These are phyloP conservation scores for Chanos chanos DNA, from an alignment of 2,797 vertebrate genomes.

Conservation along the genomic window DNA sequence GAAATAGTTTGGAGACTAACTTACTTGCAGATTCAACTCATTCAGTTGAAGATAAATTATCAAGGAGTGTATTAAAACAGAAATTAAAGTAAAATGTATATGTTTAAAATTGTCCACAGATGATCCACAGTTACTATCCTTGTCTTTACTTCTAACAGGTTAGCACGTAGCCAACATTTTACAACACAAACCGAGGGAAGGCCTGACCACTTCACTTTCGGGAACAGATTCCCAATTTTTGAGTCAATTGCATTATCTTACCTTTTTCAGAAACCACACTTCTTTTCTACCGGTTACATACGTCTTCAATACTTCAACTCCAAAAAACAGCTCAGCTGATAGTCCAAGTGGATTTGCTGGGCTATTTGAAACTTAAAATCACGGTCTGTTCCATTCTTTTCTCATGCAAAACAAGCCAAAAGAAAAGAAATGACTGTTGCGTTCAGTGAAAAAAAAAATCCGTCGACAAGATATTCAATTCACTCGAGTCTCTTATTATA, in stretches of 20 bases:
- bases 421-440: constrained; percentile 3
- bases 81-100: too few species aligned
- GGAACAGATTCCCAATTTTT: constrained; percentile 25
- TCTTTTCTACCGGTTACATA: constrained; percentile 60
- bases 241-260: constrained; percentile 47
- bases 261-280: constrained; percentile 63
- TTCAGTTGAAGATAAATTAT: too few species aligned
- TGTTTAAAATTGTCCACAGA: too few species aligned
- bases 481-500: constrained; percentile 24
- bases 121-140: too few species aligned
- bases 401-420: constrained; percentile 20
- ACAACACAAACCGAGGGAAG: background rate
- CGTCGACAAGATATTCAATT: constrained; percentile 26
- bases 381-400: constrained; percentile 65
- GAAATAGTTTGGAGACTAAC: background rate
- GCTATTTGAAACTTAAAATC: constrained; percentile 29
- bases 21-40: too few species aligned
- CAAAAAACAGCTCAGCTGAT: constrained; percentile 39
- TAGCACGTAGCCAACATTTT: too few species aligned
- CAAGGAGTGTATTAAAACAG: too few species aligned
- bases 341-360: constrained; percentile 30
- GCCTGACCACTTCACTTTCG: constrained; percentile 3
- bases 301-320: constrained; percentile 52
- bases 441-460: constrained; percentile 11
- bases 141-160: background rate